Conservation (phyloP, 2,888 invertebrate species). For the Stenichneumon culpator region DNA sequence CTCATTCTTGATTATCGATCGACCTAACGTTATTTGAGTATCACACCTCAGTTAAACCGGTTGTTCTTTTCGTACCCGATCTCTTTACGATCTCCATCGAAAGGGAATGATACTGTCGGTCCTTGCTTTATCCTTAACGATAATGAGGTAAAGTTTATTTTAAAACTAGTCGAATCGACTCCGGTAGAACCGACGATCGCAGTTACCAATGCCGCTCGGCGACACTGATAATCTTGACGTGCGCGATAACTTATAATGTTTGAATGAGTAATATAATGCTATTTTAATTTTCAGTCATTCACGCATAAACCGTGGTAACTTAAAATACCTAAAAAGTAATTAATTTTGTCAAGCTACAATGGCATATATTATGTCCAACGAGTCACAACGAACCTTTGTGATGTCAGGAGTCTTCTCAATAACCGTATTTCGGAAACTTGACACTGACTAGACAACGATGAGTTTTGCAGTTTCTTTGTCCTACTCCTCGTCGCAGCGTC, state of each 20-base stretch:
- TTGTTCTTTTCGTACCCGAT: slow-evolving; percentile 1
- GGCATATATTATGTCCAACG: not conserved
- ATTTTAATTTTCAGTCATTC: slow-evolving; percentile 4
- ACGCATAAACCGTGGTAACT: not conserved
- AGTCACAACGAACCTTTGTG: not conserved
- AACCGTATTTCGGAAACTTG: slow-evolving; percentile 2
- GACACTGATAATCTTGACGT: not conserved
- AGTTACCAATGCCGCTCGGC: slow-evolving; percentile 12
- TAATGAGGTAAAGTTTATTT: slow-evolving; percentile 38
- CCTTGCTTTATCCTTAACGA: slow-evolving; percentile 4
- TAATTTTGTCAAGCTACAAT: not conserved
- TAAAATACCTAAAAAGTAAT: not conserved
- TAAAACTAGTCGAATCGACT: not conserved
- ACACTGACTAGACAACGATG: slow-evolving; percentile 25
- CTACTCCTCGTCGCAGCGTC: not conserved
- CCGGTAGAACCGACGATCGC: not conserved
- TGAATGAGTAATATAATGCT: not conserved
- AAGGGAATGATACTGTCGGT: not conserved
- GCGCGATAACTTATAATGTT: not conserved
- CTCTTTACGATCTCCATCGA: not conserved
- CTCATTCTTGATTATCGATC: slow-evolving; percentile 11
- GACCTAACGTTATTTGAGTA: slow-evolving; percentile 40
- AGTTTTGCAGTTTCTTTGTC: not conserved
- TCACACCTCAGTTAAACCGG: slow-evolving; percentile 36
- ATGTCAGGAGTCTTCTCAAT: not conserved